A percentile compares a stretch with the other conserved stretches of the same genome.
Conservation (phyloP, 2,888 invertebrate genomes). For the Hoplodrina blanda region DNA sequence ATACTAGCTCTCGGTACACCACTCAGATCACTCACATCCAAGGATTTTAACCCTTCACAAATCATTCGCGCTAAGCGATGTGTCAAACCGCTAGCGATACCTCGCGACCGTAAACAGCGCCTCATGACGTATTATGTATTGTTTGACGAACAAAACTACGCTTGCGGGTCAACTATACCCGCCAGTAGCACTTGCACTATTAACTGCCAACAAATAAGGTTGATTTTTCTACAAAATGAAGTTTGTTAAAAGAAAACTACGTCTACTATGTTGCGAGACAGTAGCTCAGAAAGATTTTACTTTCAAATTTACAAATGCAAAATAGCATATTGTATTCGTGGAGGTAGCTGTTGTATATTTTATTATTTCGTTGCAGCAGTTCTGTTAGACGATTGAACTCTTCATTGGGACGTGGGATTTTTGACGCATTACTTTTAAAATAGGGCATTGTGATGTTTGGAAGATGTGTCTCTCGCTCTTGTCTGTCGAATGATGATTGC, state of each 20-base stretch:
- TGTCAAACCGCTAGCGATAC: conserved; percentile 86
- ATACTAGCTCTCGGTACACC: conserved; percentile 38
- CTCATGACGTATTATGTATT: conserved; percentile 86
- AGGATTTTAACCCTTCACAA: conserved; percentile 81
- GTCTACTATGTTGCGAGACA: conserved; percentile 86
- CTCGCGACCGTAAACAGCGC: conserved; percentile 83
- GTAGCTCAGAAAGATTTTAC: conserved; percentile 85
- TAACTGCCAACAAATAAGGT: conserved; percentile 63
- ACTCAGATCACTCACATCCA: conserved; percentile 63
- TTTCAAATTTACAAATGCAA: conserved; percentile 85
- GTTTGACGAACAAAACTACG: conserved; percentile 72
- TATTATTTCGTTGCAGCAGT: conserved; percentile 80
- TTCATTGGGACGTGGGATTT: conserved; percentile 69
- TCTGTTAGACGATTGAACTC: conserved; percentile 76
- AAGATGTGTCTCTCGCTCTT: conserved; percentile 38
- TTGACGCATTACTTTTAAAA: conserved; percentile 60
- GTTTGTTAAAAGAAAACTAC: conserved; percentile 24
- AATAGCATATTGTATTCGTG: conserved; percentile 87
- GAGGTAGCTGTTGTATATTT: conserved; percentile 73
- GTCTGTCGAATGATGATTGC: conserved; percentile 61
- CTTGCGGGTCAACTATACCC: conserved; percentile 60
- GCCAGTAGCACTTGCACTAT: conserved; percentile 45
- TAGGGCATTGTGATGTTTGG: conserved; percentile 66
- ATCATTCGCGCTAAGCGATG: conserved; percentile 85
- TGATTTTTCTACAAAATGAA: conserved; percentile 30